Evolutionary conservation across 2,113 vertebrate genomes (phyloP).

Genomic region (Nannobrachium achirus): DNA sequence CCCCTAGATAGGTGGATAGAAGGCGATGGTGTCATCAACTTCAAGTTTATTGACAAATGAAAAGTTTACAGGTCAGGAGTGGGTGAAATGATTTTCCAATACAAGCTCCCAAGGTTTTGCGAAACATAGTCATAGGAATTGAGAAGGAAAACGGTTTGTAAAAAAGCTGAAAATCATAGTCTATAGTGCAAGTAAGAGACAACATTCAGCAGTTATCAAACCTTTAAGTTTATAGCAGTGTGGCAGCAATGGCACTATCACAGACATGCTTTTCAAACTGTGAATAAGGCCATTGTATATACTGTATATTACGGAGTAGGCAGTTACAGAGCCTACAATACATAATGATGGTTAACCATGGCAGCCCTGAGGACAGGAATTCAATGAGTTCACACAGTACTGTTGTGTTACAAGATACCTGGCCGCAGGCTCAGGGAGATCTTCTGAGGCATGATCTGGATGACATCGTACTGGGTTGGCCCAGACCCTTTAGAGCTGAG

Average conservation of each 20-base stretch:
- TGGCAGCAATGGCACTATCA: too few relatives aligned
- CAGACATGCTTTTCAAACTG: too few relatives aligned
- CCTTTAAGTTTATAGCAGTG: too few relatives aligned
- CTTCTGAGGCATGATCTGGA: conserved; percentile 92
- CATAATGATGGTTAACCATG: neutral
- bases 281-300: too few relatives aligned
- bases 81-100: neutral
- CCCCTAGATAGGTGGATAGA: conserved; percentile 76
- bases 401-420: conserved; percentile 75
- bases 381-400: neutral
- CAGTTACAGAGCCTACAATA: neutral
- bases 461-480: conserved; percentile 77
- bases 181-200: too few relatives aligned
- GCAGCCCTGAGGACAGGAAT: neutral
- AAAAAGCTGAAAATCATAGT: too few relatives aligned
- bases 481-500: conserved; percentile 89
- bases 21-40: neutral
- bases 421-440: conserved; percentile 88
- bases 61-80: neutral
- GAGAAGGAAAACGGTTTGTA: too few relatives aligned
- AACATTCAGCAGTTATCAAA: too few relatives aligned
- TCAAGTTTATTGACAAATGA: too few relatives aligned
- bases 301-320: neutral
- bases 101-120: too few relatives aligned
- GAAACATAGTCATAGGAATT: too few relatives aligned